These are phyloP conservation scores for Neuroterus valhalla DNA, from an alignment of 1,140 invertebrate genomes.

Conservation along the genomic window DNA sequence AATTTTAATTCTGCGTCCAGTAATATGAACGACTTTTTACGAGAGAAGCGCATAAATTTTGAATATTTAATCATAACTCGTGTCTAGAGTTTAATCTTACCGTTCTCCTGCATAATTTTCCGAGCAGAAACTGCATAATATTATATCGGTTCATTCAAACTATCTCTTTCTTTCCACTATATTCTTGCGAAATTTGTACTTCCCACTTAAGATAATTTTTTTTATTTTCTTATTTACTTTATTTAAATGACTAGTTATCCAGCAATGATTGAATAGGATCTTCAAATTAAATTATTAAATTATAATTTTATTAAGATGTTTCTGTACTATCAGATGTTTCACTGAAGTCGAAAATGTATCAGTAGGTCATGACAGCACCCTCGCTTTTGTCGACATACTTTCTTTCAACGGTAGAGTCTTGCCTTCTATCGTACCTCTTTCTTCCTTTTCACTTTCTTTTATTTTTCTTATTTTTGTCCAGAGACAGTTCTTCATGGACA, in stretches of 20 bases:
- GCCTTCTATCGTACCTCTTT: slow-evolving; percentile 46
- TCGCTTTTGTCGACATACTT: slow-evolving; percentile 68
- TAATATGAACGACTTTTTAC: slow-evolving; percentile 17
- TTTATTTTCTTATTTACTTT: too few species aligned
- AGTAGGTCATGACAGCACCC: slow-evolving; percentile 66
- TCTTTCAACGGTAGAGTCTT: slow-evolving; percentile 55
- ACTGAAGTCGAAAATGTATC: slow-evolving; percentile 60
- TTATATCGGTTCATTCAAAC: too few species aligned
- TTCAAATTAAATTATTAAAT: too few species aligned
- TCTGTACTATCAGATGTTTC: background rate
- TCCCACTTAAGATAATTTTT: too few species aligned
- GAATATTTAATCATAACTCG: background rate
- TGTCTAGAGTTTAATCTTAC: slow-evolving; percentile 19
- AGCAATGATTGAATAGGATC: too few species aligned
- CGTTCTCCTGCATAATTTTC: background rate
- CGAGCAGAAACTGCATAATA: background rate
- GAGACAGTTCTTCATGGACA: slow-evolving; percentile 22
- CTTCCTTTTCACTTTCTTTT: slow-evolving; percentile 54
- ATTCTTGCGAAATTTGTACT: too few species aligned
- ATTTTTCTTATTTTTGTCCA: slow-evolving; percentile 43
- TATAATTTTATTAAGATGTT: background rate
- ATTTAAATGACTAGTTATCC: too few species aligned
- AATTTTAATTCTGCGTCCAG: slow-evolving; percentile 3
- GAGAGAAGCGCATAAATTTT: background rate
- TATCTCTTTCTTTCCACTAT: too few species aligned